These are phyloP conservation scores for Phodopus roborovskii DNA, from an alignment of 2,113 vertebrate genomes.

Conservation along the genomic window DNA sequence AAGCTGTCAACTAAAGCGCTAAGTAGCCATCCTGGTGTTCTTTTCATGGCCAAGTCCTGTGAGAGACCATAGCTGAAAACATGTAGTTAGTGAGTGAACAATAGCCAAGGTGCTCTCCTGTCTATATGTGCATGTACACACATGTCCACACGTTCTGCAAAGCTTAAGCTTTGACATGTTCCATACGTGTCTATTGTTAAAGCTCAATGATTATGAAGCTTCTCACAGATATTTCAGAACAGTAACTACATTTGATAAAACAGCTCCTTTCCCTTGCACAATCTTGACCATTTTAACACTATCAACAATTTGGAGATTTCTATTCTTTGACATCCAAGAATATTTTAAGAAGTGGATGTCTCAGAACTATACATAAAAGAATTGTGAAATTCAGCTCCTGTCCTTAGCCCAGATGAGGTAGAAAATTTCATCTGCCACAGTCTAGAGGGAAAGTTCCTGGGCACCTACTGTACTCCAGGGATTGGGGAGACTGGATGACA, in stretches of 20 bases:
- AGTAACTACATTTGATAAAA: not conserved
- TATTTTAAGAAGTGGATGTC: not conserved
- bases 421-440: not conserved
- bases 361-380: not conserved
- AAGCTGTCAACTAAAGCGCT: not conserved
- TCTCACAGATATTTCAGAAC: not conserved
- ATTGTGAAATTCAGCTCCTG: not conserved
- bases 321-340: not conserved
- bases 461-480: accelerated
- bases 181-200: not conserved
- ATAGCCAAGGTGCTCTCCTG: not conserved
- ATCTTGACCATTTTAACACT: not conserved
- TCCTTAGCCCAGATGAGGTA: not conserved
- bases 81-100: not conserved
- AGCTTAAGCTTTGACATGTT: not conserved
- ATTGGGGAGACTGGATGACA: not conserved
- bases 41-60: not conserved
- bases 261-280: not conserved
- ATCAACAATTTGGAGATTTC: not conserved
- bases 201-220: not conserved
- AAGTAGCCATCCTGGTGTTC: not conserved
- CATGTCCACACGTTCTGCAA: not conserved
- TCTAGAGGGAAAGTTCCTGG: not conserved
- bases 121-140: not conserved
- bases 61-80: not conserved